These are phyloP conservation scores for Motacilla alba DNA, from an alignment of 2,113 vertebrate species.

Conservation along the genomic window DNA sequence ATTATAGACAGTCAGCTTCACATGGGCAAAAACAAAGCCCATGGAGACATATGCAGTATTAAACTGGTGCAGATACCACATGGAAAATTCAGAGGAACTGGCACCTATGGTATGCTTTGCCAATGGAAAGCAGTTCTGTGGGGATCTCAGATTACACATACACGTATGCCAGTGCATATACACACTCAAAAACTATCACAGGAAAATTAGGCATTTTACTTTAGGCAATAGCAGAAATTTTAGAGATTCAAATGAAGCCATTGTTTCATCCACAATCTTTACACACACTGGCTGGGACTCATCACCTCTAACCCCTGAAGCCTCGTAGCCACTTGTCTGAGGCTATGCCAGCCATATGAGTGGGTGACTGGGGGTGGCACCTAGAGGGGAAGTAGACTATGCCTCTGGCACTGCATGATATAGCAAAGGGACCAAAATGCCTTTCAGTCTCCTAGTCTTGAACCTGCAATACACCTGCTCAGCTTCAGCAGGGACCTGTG, in stretches of 20 bases:
- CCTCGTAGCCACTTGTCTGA: not conserved
- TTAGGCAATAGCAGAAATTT: not conserved
- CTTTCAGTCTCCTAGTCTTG: not conserved
- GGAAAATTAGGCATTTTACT: not conserved
- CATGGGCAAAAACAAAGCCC: conserved; percentile 1
- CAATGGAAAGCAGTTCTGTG: not conserved
- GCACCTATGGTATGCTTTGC: not conserved
- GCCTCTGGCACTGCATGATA: not conserved
- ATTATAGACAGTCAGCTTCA: conserved; percentile 3
- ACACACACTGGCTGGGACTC: not conserved
- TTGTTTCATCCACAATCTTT: not conserved
- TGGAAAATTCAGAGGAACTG: conserved; percentile 3
- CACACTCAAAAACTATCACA: not conserved
- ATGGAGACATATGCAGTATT: not conserved
- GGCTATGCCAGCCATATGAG: rapidly evolving
- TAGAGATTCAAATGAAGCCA: not conserved
- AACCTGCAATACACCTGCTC: not conserved
- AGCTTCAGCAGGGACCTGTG: not conserved
- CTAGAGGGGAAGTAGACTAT: not conserved
- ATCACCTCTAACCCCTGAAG: not conserved
- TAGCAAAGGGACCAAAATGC: not conserved
- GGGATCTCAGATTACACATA: not conserved
- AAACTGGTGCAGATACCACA: not conserved
- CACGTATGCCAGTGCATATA: not conserved
- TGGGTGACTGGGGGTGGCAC: not conserved